phyloP scores from a whole-genome alignment of 2,797 vertebrate species.

The Macroramphosus scolopax region DNA sequence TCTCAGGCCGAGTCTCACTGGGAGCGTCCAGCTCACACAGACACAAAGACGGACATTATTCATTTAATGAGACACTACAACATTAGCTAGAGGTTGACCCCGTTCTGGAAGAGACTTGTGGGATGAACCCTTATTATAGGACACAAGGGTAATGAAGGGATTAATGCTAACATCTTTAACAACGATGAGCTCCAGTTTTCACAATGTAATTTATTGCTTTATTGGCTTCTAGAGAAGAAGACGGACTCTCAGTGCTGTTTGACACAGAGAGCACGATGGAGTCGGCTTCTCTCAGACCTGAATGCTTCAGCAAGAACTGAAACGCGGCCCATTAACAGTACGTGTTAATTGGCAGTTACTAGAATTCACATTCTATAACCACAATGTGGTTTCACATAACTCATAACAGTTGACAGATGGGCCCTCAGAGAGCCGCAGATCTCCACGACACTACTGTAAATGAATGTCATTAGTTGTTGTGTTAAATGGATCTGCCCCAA shows the following conservation, averaged over 20 bases:
- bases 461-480: too few relatives aligned
- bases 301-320: too few relatives aligned
- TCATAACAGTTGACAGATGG: too few relatives aligned
- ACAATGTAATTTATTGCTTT: not conserved
- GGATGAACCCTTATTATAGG: conserved; percentile 12
- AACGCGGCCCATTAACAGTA: too few relatives aligned
- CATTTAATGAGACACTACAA: conserved; percentile 32
- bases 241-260: not conserved
- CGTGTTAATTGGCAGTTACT: too few relatives aligned
- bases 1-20: not conserved
- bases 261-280: too few relatives aligned
- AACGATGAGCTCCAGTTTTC: conserved; percentile 10
- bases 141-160: conserved; percentile 35
- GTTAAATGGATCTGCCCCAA: too few relatives aligned
- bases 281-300: too few relatives aligned
- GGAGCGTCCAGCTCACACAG: conserved; percentile 6
- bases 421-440: too few relatives aligned
- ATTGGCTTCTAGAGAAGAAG: not conserved
- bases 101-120: conserved; percentile 6
- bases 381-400: too few relatives aligned
- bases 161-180: conserved; percentile 25
- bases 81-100: conserved; percentile 19
- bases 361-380: too few relatives aligned
- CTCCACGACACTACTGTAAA: too few relatives aligned
- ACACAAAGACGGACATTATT: conserved; percentile 21